Conservation (phyloP, 2,888 invertebrate species). For the Hydrotaea diabolus region DNA sequence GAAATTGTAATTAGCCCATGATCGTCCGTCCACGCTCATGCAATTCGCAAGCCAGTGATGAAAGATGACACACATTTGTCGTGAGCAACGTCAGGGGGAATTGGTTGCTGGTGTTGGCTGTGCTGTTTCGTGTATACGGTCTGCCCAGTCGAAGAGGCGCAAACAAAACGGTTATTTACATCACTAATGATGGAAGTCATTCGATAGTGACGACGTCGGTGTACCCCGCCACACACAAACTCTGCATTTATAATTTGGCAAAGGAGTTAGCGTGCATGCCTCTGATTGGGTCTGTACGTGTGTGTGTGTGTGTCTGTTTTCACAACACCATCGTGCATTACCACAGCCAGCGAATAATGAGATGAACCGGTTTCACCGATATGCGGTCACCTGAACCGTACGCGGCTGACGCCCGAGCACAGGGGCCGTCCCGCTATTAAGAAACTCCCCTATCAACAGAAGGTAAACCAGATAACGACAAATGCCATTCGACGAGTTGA, state of each 20-base stretch:
- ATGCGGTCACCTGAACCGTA: constrained; percentile 51
- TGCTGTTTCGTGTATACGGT: no score
- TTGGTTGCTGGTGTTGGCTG: neutral
- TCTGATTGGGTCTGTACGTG: no score
- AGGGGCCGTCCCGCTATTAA: neutral
- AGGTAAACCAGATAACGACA: constrained; percentile 61
- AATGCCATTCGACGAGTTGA: constrained; percentile 26
- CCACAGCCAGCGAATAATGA: neutral
- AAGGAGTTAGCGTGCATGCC: constrained; percentile 1
- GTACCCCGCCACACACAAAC: neutral
- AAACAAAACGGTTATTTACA: constrained; percentile 30
- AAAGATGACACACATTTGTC: constrained; percentile 64
- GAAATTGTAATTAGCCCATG: constrained; percentile 24
- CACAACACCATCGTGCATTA: constrained; percentile 18
- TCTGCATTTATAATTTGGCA: neutral
- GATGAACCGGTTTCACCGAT: constrained; percentile 59
- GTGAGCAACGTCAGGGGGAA: neutral
- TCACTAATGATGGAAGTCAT: constrained; percentile 31
- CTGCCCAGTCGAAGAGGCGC: neutral
- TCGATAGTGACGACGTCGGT: neutral
- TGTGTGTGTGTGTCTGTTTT: neutral
- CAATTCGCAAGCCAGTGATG: constrained; percentile 40
- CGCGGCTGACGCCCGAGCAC: neutral
- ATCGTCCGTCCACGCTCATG: neutral
- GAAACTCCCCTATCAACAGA: constrained; percentile 57